Percentiles rank a stretch among this genome's conserved stretches.
These are phyloP conservation scores for Oceanites oceanicus DNA, from an alignment of 2,113 vertebrate genomes.

Conservation along the genomic window DNA sequence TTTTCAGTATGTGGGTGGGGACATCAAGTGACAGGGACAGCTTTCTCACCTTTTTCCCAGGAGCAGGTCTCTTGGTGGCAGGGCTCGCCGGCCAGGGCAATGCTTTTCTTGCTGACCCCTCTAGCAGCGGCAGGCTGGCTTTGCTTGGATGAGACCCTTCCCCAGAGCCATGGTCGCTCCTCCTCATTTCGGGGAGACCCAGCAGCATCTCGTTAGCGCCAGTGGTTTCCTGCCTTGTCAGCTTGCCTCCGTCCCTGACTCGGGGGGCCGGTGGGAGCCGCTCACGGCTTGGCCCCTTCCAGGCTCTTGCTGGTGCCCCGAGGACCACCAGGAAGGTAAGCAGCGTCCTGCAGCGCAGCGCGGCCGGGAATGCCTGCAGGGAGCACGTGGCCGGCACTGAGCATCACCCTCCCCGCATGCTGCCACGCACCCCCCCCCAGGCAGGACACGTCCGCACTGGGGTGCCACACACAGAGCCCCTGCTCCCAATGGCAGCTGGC, in stretches of 20 bases:
- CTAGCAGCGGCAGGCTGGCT: neutral
- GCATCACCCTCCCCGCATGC: neutral
- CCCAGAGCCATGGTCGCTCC: neutral
- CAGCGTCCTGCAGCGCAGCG: neutral
- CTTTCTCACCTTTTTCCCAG: conserved; percentile 66
- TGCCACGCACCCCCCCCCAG: neutral
- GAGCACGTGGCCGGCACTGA: rapidly evolving
- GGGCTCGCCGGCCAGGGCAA: conserved; percentile 3
- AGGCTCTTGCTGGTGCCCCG: neutral
- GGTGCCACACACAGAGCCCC: neutral
- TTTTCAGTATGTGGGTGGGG: conserved; percentile 80
- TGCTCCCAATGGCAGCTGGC: neutral
- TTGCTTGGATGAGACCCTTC: neutral
- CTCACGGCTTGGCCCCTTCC: rapidly evolving
- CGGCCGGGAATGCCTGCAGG: rapidly evolving
- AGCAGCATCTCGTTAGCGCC: neutral
- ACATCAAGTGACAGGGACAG: conserved; percentile 83
- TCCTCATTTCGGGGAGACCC: neutral
- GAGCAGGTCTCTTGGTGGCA: neutral
- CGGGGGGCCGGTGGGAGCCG: rapidly evolving
- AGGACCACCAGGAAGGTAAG: conserved; percentile 72
- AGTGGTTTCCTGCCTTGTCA: neutral
- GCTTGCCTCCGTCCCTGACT: neutral
- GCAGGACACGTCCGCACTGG: rapidly evolving
- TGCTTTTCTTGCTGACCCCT: neutral